Evolutionary conservation across 1,140 invertebrate species (phyloP), one percentile per base, ranked within the genome.

Genomic region (Calosoma granatense): DNA sequence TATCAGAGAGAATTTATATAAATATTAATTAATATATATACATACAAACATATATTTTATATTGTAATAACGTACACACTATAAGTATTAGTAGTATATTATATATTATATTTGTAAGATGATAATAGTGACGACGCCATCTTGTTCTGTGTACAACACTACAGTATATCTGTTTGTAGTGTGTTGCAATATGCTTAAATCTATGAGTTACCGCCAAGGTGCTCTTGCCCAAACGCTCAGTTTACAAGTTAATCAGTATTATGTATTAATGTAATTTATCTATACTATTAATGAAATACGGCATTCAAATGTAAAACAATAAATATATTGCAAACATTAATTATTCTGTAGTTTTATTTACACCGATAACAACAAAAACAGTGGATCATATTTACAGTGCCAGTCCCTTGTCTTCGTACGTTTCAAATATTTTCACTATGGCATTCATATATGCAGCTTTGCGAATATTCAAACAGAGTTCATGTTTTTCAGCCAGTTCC

Each of bases 381-480:
- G n/a, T n/a, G n/a, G n/a, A n/a, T n/a, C n/a, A n/a, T n/a, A 21
- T 23, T 59, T 56, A 56, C 21, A 23, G 14, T 1, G 53, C 53
- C 19, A 47, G 47, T 23, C 54, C 59, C 20, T 67, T 61, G 11
- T 57, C 30, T 14, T 64, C 51, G 36, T 55, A 63, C 17, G 67
- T 63, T 26, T 55, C 53, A 70, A 90, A 93, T 59, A 94, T 90
- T 67, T 91, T 94, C 61, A 86, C 83, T 41, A 94, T 85, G 1
- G 88, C 77, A 51, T 83, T 87, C 23, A 88, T 82, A 70, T 90
- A 94, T 1, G 88, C 89, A 17, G 92, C 90, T 20, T 85, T 89
- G 21, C 90, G 77, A 14, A 94, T 65, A 71, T 94, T 90, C 52
- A 92, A 72, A 22, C 88, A 87, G 2, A 94, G 72, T 57, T 87